Evolutionary conservation across 2,888 invertebrate species (phyloP).

Genomic region (Cephalotes varians): DNA sequence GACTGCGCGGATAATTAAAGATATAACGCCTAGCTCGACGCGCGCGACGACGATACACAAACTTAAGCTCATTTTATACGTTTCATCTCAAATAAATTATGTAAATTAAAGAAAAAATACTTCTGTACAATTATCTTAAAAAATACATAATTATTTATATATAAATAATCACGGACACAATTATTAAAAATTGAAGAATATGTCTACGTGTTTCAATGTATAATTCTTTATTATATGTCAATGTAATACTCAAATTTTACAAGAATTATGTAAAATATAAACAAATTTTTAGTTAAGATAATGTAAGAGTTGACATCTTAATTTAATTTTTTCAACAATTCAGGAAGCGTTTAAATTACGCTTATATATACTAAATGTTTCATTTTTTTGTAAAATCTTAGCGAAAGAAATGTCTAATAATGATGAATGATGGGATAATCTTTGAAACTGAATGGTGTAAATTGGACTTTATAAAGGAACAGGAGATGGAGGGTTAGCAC

Average conservation of each 20-base stretch:
- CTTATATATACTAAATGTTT: neutral
- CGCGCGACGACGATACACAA: conserved; percentile 56
- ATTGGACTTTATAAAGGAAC: conserved; percentile 23
- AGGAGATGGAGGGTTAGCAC: conserved; percentile 51
- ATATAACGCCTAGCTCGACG: conserved; percentile 79
- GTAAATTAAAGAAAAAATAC: neutral
- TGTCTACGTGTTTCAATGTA: neutral
- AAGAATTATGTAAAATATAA: neutral
- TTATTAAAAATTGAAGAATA: neutral
- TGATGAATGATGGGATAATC: neutral
- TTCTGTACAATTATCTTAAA: neutral
- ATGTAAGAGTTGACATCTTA: neutral
- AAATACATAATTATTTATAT: neutral
- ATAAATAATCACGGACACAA: neutral
- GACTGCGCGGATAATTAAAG: conserved; percentile 81
- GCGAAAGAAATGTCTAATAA: neutral
- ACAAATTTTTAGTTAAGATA: neutral
- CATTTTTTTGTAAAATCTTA: neutral
- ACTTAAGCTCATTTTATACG: conserved; percentile 15
- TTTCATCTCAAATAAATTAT: neutral
- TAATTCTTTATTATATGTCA: neutral
- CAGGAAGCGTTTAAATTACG: neutral
- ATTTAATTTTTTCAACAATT: neutral
- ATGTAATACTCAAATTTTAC: neutral
- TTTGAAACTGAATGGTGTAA: conserved; percentile 8